Percentiles rank a stretch among this genome's conserved stretches.
Conservation (phyloP, 2,888 invertebrate species). For the Neoaliturus tenellus region DNA sequence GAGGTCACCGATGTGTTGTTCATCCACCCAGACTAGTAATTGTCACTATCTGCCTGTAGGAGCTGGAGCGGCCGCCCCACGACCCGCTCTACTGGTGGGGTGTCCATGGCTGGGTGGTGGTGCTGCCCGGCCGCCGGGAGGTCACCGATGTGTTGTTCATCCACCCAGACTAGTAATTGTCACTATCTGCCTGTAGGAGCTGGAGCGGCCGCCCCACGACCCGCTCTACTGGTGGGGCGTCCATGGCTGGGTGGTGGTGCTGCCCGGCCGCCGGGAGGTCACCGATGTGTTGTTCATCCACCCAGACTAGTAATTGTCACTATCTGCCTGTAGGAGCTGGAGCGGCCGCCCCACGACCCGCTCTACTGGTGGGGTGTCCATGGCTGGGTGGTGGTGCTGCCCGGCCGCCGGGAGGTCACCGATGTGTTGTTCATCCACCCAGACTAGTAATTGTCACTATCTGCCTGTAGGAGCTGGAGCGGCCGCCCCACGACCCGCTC, state of each 20-base stretch:
- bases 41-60: constrained; percentile 51
- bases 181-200: no score
- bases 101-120: constrained; percentile 90
- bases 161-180: constrained; percentile 90
- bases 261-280: constrained; percentile 77
- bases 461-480: constrained; percentile 75
- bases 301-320: constrained; percentile 72
- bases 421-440: constrained; percentile 90
- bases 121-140: constrained; percentile 77
- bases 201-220: no score
- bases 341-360: constrained; percentile 79
- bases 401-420: constrained; percentile 76
- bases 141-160: constrained; percentile 84
- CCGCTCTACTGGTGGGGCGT: no score
- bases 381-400: constrained; percentile 88
- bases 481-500: constrained; percentile 79
- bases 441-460: constrained; percentile 72
- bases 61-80: constrained; percentile 77
- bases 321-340: constrained; percentile 72
- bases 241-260: no score
- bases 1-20: constrained; percentile 83
- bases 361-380: constrained; percentile 84
- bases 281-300: constrained; percentile 87
- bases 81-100: constrained; percentile 82
- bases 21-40: constrained; percentile 83